phyloP scores from a whole-genome alignment of 2,797 vertebrate genomes.

The Okamejei kenojei region DNA sequence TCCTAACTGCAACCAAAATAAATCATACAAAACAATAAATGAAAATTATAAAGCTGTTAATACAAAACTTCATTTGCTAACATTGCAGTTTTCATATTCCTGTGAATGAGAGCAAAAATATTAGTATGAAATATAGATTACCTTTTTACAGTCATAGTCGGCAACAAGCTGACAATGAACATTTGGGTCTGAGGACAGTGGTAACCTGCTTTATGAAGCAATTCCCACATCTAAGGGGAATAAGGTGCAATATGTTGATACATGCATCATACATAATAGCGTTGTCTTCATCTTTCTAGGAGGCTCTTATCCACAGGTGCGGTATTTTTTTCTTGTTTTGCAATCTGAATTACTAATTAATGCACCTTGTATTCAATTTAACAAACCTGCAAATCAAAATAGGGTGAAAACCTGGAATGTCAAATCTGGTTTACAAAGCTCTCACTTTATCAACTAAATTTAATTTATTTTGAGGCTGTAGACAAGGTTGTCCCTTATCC shows the following conservation, averaged over 20 bases:
- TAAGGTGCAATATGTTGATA: background rate
- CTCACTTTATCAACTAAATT: no score
- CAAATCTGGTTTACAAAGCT: background rate
- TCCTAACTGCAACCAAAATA: background rate
- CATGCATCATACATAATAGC: background rate
- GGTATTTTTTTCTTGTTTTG: background rate
- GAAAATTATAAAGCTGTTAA: background rate
- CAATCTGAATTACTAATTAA: background rate
- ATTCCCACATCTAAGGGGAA: background rate
- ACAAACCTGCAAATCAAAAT: background rate
- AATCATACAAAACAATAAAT: background rate
- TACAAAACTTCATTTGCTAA: background rate
- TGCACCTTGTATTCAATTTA: background rate
- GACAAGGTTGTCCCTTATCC: no score
- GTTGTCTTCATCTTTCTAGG: background rate
- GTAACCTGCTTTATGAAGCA: background rate
- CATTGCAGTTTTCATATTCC: conserved; percentile 12
- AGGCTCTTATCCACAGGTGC: background rate
- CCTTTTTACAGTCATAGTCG: background rate
- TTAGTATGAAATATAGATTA: background rate
- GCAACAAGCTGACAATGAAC: background rate
- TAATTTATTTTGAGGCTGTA: no score
- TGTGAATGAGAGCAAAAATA: conserved; percentile 18
- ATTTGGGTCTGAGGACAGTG: background rate
- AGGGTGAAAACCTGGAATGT: background rate